Conservation (phyloP, 2,797 vertebrate species). For the Enteromius treurensis region DNA sequence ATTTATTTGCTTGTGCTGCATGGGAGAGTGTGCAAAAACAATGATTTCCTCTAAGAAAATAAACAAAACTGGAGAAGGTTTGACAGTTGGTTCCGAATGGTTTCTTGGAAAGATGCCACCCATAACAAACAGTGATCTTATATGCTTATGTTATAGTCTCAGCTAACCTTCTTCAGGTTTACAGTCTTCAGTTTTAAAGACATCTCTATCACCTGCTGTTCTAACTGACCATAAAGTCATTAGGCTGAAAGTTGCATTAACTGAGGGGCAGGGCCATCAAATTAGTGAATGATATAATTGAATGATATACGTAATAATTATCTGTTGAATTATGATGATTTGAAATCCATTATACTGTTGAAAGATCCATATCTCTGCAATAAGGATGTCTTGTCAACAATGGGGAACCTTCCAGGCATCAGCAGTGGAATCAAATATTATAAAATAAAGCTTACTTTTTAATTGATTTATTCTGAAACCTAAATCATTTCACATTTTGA, state of each 20-base stretch:
- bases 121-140: background rate
- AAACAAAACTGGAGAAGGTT: background rate
- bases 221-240: background rate
- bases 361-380: too few relatives aligned
- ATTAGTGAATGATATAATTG: too few relatives aligned
- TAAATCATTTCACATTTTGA: too few relatives aligned
- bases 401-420: too few relatives aligned
- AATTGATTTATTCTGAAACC: too few relatives aligned
- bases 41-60: background rate
- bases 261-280: too few relatives aligned
- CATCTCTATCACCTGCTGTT: background rate
- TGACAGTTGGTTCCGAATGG: background rate
- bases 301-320: too few relatives aligned
- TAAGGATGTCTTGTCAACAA: too few relatives aligned
- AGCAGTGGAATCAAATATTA: too few relatives aligned
- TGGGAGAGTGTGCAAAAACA: background rate
- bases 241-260: background rate
- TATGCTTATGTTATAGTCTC: background rate
- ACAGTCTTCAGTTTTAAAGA: background rate
- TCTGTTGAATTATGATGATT: too few relatives aligned
- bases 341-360: too few relatives aligned
- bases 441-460: too few relatives aligned
- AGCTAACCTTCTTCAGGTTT: background rate
- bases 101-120: background rate
- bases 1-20: constrained; percentile 7